These are phyloP conservation scores for Elegia similella DNA, from an alignment of 2,888 invertebrate genomes.

Conservation along the genomic window DNA sequence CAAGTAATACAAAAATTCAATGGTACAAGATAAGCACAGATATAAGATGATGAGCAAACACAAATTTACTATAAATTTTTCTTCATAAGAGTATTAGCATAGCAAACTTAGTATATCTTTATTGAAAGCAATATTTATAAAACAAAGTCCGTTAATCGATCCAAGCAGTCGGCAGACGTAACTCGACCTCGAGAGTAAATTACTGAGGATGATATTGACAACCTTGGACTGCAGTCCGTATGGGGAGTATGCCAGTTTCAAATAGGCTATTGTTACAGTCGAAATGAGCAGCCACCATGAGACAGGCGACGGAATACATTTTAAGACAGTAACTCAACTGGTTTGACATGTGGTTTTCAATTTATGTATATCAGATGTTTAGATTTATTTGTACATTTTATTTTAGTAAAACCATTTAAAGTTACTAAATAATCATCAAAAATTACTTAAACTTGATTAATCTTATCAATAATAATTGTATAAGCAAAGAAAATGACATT, in stretches of 20 bases:
- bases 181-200: conserved; percentile 8
- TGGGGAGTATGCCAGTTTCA: conserved; percentile 4
- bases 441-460: too few relatives aligned
- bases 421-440: too few relatives aligned
- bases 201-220: conserved; percentile 1
- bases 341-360: conserved; percentile 1
- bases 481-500: too few relatives aligned
- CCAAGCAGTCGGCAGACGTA: conserved; percentile 4
- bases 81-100: too few relatives aligned
- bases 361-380: not conserved
- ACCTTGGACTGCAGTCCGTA: conserved; percentile 6
- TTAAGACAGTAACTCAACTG: not conserved
- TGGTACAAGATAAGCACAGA: too few relatives aligned
- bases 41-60: too few relatives aligned
- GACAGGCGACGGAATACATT: conserved; percentile 3
- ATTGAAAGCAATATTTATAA: conserved; percentile 2
- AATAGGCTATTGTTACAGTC: conserved; percentile 11
- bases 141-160: not conserved
- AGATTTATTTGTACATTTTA: too few relatives aligned
- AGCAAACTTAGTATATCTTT: not conserved
- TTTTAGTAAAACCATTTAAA: too few relatives aligned
- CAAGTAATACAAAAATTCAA: too few relatives aligned
- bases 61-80: too few relatives aligned
- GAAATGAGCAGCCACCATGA: conserved; percentile 10
- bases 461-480: too few relatives aligned